These are phyloP conservation scores for Lasioglossum figueresi DNA, from an alignment of 2,888 invertebrate species.

Conservation along the genomic window DNA sequence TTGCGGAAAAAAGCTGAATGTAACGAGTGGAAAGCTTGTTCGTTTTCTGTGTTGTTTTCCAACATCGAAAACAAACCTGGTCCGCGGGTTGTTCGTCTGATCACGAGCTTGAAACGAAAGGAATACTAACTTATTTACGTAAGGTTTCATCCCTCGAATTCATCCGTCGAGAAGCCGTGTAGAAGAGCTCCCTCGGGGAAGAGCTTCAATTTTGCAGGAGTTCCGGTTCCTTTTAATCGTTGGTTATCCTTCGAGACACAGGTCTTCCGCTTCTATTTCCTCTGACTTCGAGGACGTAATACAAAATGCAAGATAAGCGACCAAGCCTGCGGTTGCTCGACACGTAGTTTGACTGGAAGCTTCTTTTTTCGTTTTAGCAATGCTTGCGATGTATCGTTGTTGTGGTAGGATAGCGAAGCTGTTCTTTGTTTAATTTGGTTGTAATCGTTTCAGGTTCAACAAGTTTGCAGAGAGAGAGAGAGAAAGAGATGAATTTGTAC, in stretches of 20 bases:
- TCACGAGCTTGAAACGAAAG: slow-evolving; percentile 2
- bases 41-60: neutral
- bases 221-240: slow-evolving; percentile 4
- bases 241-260: slow-evolving; percentile 1
- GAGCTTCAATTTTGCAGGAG: neutral
- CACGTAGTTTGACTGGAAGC: neutral
- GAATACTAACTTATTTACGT: slow-evolving; percentile 22
- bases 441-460: neutral
- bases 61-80: neutral
- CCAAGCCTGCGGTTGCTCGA: neutral
- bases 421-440: neutral
- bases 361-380: neutral
- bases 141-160: neutral
- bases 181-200: neutral
- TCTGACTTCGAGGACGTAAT: neutral
- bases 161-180: neutral
- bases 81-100: neutral
- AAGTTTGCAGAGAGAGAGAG: neutral
- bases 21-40: neutral
- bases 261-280: neutral
- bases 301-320: neutral
- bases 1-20: neutral
- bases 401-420: neutral
- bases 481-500: neutral
- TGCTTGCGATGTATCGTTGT: too few species aligned